Base-by-base conservation (phyloP, 2,888 invertebrate genomes). In the Cheilosia vernalis region DNA sequence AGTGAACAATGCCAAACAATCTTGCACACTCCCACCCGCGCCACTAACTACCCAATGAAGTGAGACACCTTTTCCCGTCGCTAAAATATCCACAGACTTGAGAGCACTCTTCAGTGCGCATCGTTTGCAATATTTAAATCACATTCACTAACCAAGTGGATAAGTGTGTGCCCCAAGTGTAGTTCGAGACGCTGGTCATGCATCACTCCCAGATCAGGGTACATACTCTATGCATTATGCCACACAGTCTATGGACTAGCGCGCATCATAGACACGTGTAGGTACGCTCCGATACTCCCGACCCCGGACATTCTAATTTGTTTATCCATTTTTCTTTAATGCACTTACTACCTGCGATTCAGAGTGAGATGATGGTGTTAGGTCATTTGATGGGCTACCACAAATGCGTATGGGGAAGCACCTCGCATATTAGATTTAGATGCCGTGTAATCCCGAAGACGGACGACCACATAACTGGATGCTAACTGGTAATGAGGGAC, bases 291-390 rank as follows among this genome's bases (percentile, higher is more conserved):
- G 10, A 1, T 37, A 37, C 37, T 10, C 37, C 37, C 10, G 2
- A 10, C 37, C 33, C 37, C 10, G 37, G 37, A 56, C 37, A 69
- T 63, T 63, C 69, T 69, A 69, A 56, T 78, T 70, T 76, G 42
- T 67, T 60, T 66, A 60, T 58, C 33, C 49, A 63, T 78, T 78
- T 70, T 70, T 63, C 77, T 55, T 61, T 56, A 67, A 69, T 60
- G 76, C 76, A 61, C 53, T 66, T 42, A 53, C 66, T 53, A 53
- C 53, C 66, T 53, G 33, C 7, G 37, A 51, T 51, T 60, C 49
- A 40, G 33, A 37, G 30, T n/a, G 30, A 42, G 30, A 37, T 55
- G 24, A 10, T 47, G 49, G 56, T 40, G 63, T 47, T 33, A 33
- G 33, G 13, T 37, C 13, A 37, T 37, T 37, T 13, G 37, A 37